Base-by-base conservation (phyloP, 2,888 invertebrate genomes). In the Oxystoma pomonae region DNA sequence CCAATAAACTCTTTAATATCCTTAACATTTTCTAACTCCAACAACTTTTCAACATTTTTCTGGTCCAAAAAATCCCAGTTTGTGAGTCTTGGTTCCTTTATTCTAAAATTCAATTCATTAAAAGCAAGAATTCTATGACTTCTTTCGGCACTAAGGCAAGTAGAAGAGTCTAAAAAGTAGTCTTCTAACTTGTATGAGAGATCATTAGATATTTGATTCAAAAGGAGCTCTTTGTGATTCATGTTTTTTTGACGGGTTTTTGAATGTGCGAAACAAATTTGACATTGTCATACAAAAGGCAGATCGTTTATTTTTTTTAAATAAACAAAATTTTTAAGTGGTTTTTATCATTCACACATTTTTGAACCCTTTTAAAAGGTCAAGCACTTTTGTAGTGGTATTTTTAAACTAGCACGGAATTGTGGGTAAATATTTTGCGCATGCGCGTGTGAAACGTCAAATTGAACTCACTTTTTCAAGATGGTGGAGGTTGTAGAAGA, bases 401-500 rank as follows among this genome's bases (percentile, higher is more conserved):
- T n/a, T n/a, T n/a, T n/a, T n/a, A n/a, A n/a, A n/a, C n/a, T n/a
- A n/a, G n/a, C n/a, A n/a, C n/a, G n/a, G n/a, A n/a, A n/a, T n/a
- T n/a, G n/a, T n/a, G n/a, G n/a, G n/a, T n/a, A n/a, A n/a, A n/a
- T n/a, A n/a, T n/a, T 12, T 35, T 35, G 12, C 35, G 35, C 35
- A 3, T 35, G 35, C 35, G 35, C 35, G 12, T 12, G 12, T 7
- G 35, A 61, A 62, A 65, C 49, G 59, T 62, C 62, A 62, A 65
- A 62, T 65, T 59, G 53, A 64, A 58, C 55, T 20, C 55, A 61
- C 53, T 61, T 62, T 62, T 57, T 51, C 57, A 61, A 67, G 58
- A 79, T 80, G 79, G 79, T 76, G 66, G 79, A 78, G 65, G 72
- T 78, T 61, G 74, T 74, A 61, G 77, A 76, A 20, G 77, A 77